A percentile compares a stretch with the other conserved stretches of the same genome.
Conservation (phyloP, 2,888 invertebrate genomes). For the Mycalesis mineus region DNA sequence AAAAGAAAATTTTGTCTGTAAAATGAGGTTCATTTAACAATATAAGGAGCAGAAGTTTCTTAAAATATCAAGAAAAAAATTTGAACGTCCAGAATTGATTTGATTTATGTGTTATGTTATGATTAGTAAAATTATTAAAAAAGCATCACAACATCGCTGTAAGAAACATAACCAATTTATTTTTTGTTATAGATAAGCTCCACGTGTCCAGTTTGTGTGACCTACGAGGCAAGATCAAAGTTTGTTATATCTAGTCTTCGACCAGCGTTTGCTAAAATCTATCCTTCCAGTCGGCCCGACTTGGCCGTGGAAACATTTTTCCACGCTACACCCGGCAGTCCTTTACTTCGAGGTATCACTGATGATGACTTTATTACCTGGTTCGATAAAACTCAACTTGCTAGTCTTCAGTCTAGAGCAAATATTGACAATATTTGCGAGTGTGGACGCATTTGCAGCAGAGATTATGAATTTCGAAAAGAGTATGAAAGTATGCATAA, state of each 20-base stretch:
- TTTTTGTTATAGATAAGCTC: constrained; percentile 68
- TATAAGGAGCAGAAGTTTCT: too few species aligned
- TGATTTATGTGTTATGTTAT: too few species aligned
- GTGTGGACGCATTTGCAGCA: constrained; percentile 72
- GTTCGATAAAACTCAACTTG: constrained; percentile 79
- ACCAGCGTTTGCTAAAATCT: constrained; percentile 81
- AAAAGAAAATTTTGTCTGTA: too few species aligned
- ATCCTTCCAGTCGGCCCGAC: constrained; percentile 80
- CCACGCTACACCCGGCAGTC: constrained; percentile 79
- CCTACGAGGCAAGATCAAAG: constrained; percentile 78
- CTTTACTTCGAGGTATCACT: constrained; percentile 78
- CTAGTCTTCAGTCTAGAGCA: constrained; percentile 62
- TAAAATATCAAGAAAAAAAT: too few species aligned
- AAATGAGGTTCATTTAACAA: too few species aligned
- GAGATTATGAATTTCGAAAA: constrained; percentile 64
- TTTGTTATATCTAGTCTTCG: constrained; percentile 80
- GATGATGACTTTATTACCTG: constrained; percentile 83
- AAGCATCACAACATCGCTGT: too few species aligned
- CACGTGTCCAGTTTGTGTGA: constrained; percentile 80
- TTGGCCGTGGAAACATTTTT: constrained; percentile 81
- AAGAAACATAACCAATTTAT: constrained; percentile 43
- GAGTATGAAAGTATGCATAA: constrained; percentile 35
- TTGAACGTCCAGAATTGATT: too few species aligned
- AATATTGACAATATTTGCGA: constrained; percentile 76
- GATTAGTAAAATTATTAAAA: too few species aligned